phyloP scores from a whole-genome alignment of 2,888 invertebrate genomes.

The Priapulus caudatus region DNA sequence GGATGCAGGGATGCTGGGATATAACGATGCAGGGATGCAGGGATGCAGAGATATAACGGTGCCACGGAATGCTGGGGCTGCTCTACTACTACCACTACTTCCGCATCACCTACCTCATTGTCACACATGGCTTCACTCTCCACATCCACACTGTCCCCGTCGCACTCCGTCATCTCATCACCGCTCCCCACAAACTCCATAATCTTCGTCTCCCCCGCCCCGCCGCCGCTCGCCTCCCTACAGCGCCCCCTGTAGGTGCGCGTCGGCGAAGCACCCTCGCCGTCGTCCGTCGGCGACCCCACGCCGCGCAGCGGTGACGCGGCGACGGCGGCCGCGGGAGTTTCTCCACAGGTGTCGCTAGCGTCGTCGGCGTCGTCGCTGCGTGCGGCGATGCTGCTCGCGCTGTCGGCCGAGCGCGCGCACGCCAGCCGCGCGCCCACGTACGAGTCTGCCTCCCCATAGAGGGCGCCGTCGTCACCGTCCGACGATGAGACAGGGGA shows the following conservation, averaged over 20 bases:
- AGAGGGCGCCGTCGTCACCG: neutral
- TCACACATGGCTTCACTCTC: conserved; percentile 66
- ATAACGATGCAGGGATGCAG: too few relatives aligned
- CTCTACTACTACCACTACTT: too few relatives aligned
- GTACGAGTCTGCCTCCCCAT: conserved; percentile 53
- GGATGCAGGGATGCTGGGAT: too few relatives aligned
- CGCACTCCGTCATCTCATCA: conserved; percentile 34
- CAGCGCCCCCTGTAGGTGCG: conserved; percentile 17
- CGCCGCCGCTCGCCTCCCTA: conserved; percentile 23
- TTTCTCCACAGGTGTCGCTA: neutral
- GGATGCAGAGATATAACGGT: too few relatives aligned
- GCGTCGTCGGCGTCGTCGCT: neutral
- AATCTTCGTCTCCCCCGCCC: conserved; percentile 62
- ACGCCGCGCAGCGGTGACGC: conserved; percentile 22
- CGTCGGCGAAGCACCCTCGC: conserved; percentile 32
- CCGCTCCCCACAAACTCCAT: conserved; percentile 81
- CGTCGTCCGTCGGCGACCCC: conserved; percentile 25
- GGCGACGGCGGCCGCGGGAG: conserved; percentile 16
- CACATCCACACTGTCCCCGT: conserved; percentile 76
- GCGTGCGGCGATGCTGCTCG: conserved; percentile 21
- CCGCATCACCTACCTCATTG: conserved; percentile 34
- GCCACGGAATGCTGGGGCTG: too few relatives aligned
- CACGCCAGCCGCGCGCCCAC: conserved; percentile 58
- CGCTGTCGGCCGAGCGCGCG: conserved; percentile 31
- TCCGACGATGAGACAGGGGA: neutral